phyloP scores from a whole-genome alignment of 64 coral and sea anemone species.

The Actinia equina region DNA sequence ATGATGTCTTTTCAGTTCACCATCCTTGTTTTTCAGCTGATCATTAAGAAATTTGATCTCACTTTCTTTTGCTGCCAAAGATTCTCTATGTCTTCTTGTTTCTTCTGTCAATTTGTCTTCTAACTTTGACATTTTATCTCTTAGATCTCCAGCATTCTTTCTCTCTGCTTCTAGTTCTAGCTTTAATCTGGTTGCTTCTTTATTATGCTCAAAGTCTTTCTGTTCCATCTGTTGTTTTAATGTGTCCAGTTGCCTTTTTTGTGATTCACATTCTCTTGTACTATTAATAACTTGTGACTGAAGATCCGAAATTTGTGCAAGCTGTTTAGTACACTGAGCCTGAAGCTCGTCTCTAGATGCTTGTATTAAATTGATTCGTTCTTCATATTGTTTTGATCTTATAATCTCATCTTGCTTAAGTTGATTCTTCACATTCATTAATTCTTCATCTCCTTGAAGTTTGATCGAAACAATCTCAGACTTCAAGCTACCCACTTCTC shows the following conservation, averaged over 20 bases:
- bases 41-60: conserved; percentile 70
- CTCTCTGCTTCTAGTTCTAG: conserved; percentile 80
- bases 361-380: conserved; percentile 73
- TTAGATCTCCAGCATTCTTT: conserved; percentile 56
- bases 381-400: conserved; percentile 85
- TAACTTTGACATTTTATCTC: conserved; percentile 64
- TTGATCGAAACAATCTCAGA: conserved; percentile 70
- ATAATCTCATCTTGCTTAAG: conserved; percentile 82
- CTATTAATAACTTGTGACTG: conserved; percentile 66
- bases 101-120: conserved; percentile 61
- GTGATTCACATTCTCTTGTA: conserved; percentile 59
- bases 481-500: conserved; percentile 68
- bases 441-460: conserved; percentile 83
- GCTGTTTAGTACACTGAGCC: conserved; percentile 64
- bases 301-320: conserved; percentile 77
- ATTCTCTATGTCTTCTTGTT: conserved; percentile 67
- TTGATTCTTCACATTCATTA: conserved; percentile 79
- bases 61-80: conserved; percentile 56
- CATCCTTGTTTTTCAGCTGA: conserved; percentile 66
- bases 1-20: conserved; percentile 78
- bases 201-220: conserved; percentile 67
- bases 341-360: conserved; percentile 82
- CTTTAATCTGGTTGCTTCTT: conserved; percentile 59
- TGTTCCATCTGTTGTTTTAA: conserved; percentile 68
- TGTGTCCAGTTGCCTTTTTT: conserved; percentile 61